Evolutionary conservation across 2,888 invertebrate species (phyloP).

Genomic region (Ferdinandea cuprea): DNA sequence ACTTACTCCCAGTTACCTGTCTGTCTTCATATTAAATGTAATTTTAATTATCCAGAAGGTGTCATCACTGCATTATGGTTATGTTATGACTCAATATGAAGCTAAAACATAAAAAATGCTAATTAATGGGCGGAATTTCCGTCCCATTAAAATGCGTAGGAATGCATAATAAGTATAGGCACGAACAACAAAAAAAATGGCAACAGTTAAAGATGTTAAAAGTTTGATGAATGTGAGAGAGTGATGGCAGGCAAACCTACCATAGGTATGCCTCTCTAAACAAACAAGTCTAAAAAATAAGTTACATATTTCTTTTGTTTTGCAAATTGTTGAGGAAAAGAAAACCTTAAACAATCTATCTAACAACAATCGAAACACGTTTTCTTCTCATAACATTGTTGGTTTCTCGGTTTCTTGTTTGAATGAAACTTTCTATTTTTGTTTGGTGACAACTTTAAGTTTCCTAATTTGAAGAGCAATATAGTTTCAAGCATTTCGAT

Average conservation of each 20-base stretch:
- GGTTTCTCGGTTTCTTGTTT: constrained; percentile 2
- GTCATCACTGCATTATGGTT: constrained; percentile 17
- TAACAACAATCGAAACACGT: constrained; percentile 35
- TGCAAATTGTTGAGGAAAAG: constrained; percentile 25
- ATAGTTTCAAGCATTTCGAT: constrained; percentile 33
- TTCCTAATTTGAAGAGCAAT: constrained; percentile 55
- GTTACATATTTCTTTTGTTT: constrained; percentile 13
- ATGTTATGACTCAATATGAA: constrained; percentile 29
- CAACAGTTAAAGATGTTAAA: background rate
- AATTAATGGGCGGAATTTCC: constrained; percentile 57
- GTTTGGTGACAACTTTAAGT: constrained; percentile 51
- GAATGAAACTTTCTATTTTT: constrained; percentile 61
- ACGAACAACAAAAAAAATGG: background rate
- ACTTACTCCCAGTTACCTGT: background rate
- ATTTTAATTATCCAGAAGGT: constrained; percentile 16
- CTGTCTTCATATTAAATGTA: constrained; percentile 15
- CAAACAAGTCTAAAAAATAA: too few relatives aligned
- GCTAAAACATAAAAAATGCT: constrained; percentile 19
- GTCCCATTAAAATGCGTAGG: constrained; percentile 47
- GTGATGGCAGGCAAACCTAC: background rate
- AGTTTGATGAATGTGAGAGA: background rate
- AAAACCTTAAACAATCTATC: constrained; percentile 18
- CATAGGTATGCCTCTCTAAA: too few relatives aligned
- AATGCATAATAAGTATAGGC: constrained; percentile 55
- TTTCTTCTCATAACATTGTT: constrained; percentile 38